These are phyloP conservation scores for Capromys pilorides DNA, from an alignment of 2,797 vertebrate genomes.

Conservation along the genomic window DNA sequence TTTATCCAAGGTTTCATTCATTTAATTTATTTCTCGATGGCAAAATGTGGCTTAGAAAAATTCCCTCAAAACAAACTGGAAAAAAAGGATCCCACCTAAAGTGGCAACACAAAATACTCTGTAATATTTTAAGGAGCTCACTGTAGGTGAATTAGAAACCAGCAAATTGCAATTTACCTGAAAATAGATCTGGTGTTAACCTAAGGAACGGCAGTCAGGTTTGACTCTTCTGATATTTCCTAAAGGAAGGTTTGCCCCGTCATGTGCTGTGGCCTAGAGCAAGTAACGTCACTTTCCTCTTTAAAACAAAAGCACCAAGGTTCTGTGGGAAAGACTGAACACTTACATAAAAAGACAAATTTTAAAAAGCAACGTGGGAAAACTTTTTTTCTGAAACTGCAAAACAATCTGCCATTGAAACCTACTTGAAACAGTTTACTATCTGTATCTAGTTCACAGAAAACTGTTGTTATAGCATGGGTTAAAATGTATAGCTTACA, in stretches of 20 bases:
- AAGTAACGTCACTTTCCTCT: not conserved
- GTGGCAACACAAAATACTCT: slow-evolving; percentile 32
- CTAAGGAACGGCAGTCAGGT: slow-evolving; percentile 50
- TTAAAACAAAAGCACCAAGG: not conserved
- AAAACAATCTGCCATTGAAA: not conserved
- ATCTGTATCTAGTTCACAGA: not conserved
- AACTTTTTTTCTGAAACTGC: slow-evolving; percentile 39
- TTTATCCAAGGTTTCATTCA: slow-evolving; percentile 46
- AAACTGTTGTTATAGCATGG: not conserved
- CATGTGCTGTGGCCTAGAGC: slow-evolving; percentile 5
- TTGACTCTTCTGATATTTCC: slow-evolving; percentile 30
- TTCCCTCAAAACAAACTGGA: slow-evolving; percentile 59
- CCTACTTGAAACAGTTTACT: not conserved
- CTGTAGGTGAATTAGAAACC: slow-evolving; percentile 65
- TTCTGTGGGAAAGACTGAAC: not conserved
- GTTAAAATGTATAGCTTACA: not conserved
- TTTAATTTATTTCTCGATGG: slow-evolving; percentile 65
- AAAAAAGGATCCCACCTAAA: slow-evolving; percentile 49
- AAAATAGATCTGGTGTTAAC: slow-evolving; percentile 70
- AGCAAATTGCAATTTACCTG: slow-evolving; percentile 63
- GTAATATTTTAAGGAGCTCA: slow-evolving; percentile 56
- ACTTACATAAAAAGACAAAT: not conserved
- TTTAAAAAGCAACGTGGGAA: not conserved
- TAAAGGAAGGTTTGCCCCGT: not conserved
- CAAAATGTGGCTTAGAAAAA: slow-evolving; percentile 59